Base-by-base conservation (phyloP, 2,113 vertebrate species). In the Corythornis cristatus region DNA sequence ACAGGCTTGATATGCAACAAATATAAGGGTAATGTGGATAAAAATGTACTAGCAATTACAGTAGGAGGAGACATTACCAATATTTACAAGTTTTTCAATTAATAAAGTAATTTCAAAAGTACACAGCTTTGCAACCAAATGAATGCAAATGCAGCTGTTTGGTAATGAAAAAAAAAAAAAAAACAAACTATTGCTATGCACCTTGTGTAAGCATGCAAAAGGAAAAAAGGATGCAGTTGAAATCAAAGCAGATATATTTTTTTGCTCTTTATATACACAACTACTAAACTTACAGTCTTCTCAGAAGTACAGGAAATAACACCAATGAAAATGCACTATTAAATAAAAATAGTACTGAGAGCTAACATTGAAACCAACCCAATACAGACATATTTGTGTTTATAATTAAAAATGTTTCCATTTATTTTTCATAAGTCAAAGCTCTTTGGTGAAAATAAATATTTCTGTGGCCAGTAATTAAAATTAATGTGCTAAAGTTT, bases 41-140 rank as follows among this genome's bases (percentile, higher is more conserved):
- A 91, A 94, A 95, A 90, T 73, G 83, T 76, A 72, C 54, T 86
- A 67, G 77, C 91, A 96, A 95, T 95, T 95, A 88, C 74, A 80
- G 94, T 84, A 94, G 91, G 83, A 93, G 82, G 84, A 93, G 90
- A 88, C 75, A 84, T 76, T 93, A 87, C 94, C 57, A 94, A 92
- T 93, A 89, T 95, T 94, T 96, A 93, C 88, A 93, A 68, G 80
- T 93, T 96, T 97, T 97, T 92, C 67, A 96, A 86, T 94, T 96
- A 96, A 95, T 89, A 91, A 96, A 93, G 79, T 89, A 86, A 95
- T 91, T 96, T 96, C 78, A 74, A 88, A 86, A 97, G 79, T 75
- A 94, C 96, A 96, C 94, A 97, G 64, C 95, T 95, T 96, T 95
- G 89, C 91, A 95, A 96, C 94, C 71, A 91, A 87, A 93, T 76